Evolutionary conservation across 35 echinoderm and acorn worm species (phyloP).

Genomic region (Apostichopus japonicus): DNA sequence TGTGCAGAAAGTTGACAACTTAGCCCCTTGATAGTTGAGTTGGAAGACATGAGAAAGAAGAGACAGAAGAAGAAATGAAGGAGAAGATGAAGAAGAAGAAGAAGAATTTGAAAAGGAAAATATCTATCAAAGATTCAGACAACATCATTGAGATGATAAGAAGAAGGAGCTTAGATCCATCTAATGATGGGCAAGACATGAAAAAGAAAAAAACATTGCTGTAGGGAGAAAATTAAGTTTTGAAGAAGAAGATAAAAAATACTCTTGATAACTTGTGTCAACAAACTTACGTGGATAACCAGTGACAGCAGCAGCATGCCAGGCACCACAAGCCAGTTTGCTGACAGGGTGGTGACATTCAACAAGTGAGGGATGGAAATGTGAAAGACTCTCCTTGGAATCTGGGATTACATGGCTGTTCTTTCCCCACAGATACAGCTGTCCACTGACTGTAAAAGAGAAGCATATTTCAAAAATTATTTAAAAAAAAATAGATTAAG

Average conservation of each 20-base stretch:
- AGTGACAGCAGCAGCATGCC: slow-evolving; percentile 84
- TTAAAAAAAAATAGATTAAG: no score
- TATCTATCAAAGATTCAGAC: background rate
- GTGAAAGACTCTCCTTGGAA: slow-evolving; percentile 46
- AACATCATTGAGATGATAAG: background rate
- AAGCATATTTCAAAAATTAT: no score
- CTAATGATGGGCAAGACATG: background rate
- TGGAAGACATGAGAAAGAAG: background rate
- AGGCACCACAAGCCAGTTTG: slow-evolving; percentile 81
- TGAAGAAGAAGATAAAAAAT: background rate
- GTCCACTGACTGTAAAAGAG: slow-evolving; percentile 70
- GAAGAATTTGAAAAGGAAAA: background rate
- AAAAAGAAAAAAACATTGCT: background rate
- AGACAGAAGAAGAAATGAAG: background rate
- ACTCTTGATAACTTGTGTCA: background rate
- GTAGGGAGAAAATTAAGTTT: background rate
- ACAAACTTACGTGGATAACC: slow-evolving; percentile 78
- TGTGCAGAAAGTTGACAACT: background rate
- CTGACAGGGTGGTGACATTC: slow-evolving; percentile 38
- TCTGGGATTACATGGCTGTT: slow-evolving; percentile 76
- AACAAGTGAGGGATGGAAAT: slow-evolving; percentile 22
- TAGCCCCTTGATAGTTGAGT: slow-evolving; percentile 20
- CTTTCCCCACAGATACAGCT: slow-evolving; percentile 94
- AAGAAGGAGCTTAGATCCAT: background rate
- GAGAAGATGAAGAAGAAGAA: background rate